Conservation (phyloP, 2,888 invertebrate genomes). For the Agelastica alni region DNA sequence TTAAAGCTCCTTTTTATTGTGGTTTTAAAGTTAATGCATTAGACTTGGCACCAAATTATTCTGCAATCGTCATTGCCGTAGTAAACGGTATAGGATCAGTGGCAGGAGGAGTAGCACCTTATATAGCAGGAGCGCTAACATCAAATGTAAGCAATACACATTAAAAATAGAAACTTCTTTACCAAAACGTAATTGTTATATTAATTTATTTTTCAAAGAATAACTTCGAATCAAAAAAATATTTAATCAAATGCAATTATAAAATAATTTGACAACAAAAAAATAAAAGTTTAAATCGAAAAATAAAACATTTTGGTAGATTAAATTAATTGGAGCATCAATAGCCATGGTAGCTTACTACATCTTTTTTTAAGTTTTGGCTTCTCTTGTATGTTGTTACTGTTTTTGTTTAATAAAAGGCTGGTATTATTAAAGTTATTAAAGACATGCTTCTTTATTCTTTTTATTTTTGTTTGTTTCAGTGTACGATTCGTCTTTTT, state of each 20-base stretch:
- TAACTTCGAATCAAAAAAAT: too few species aligned
- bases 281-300: too few species aligned
- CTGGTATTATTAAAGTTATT: background rate
- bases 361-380: too few species aligned
- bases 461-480: too few species aligned
- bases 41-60: constrained; percentile 67
- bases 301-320: too few species aligned
- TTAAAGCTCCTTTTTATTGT: constrained; percentile 73
- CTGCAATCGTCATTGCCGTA: constrained; percentile 67
- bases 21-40: constrained; percentile 69
- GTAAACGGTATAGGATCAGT: constrained; percentile 67
- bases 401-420: background rate
- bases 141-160: constrained; percentile 61
- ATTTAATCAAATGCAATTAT: too few species aligned
- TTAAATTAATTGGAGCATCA: too few species aligned
- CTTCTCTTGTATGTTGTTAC: background rate
- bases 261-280: too few species aligned
- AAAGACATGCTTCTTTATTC: background rate
- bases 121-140: constrained; percentile 64
- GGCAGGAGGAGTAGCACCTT: constrained; percentile 66
- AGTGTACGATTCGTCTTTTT: background rate
- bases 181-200: too few species aligned
- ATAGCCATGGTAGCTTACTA: too few species aligned
- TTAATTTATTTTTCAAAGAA: too few species aligned
- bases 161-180: too few species aligned